Percentiles rank a stretch among this genome's conserved stretches.
Conservation (phyloP, 2,888 invertebrate species). For the Ceratothoa steindachneri region DNA sequence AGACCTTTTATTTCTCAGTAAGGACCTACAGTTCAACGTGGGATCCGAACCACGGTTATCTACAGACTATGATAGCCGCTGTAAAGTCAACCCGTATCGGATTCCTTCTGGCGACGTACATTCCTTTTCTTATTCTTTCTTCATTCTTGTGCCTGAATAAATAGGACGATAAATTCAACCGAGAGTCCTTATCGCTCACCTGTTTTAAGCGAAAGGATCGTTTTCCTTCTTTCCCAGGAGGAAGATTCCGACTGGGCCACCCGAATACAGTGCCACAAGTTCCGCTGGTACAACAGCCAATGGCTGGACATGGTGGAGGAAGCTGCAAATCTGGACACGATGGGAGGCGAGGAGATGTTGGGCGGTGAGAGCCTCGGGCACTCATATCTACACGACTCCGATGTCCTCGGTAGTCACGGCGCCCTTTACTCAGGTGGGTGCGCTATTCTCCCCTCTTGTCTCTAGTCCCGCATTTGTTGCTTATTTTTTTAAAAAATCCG, state of each 20-base stretch:
- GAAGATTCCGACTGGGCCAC: constrained; percentile 89
- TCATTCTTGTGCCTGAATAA: no score
- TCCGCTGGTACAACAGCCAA: constrained; percentile 96
- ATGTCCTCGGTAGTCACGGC: constrained; percentile 38
- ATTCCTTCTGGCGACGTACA: no score
- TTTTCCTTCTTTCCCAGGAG: constrained; percentile 55
- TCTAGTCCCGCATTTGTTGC: neutral
- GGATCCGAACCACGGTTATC: no score
- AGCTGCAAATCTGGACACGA: constrained; percentile 36
- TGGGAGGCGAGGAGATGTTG: constrained; percentile 33
- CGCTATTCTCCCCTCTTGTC: neutral
- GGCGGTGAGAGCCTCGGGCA: constrained; percentile 26
- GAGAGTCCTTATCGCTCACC: no score
- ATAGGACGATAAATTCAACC: no score
- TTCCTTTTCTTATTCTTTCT: no score
- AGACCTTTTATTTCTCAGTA: no score
- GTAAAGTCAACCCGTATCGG: no score
- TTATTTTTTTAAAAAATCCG: neutral
- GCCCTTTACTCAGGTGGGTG: constrained; percentile 34
- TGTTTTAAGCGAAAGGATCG: no score
- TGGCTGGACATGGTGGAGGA: constrained; percentile 94
- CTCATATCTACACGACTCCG: constrained; percentile 41
- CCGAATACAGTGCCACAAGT: constrained; percentile 87
- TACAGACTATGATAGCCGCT: no score
- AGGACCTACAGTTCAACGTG: no score